These are phyloP conservation scores for Oreochromis mossambicus DNA, from an alignment of 2,797 vertebrate genomes.

Conservation along the genomic window DNA sequence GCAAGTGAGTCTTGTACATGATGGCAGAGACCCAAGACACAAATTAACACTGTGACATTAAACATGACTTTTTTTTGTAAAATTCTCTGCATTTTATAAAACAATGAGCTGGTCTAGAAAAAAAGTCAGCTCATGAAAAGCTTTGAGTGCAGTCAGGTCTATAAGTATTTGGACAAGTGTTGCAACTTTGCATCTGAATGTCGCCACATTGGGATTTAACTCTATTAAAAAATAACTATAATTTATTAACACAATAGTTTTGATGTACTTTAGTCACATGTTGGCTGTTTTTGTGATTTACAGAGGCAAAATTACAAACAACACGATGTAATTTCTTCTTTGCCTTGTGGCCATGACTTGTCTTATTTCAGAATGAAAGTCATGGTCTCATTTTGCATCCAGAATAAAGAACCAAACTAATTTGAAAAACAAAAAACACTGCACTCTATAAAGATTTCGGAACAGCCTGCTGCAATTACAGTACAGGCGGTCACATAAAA, in stretches of 20 bases:
- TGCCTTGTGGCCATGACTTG: neutral
- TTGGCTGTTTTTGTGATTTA: neutral
- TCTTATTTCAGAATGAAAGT: neutral
- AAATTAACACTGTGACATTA: neutral
- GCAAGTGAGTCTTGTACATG: neutral
- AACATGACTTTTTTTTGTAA: neutral
- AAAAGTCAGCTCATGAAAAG: neutral
- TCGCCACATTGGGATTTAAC: neutral
- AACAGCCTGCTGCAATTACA: neutral
- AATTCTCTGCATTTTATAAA: neutral
- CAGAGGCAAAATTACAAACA: neutral
- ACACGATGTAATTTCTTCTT: neutral
- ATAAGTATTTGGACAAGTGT: neutral
- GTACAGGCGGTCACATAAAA: neutral
- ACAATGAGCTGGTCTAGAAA: neutral
- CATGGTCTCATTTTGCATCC: neutral
- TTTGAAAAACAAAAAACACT: accelerated
- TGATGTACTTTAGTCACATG: neutral
- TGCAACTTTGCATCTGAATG: neutral
- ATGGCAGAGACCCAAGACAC: neutral
- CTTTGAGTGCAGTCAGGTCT: neutral
- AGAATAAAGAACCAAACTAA: neutral
- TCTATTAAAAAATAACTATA: neutral
- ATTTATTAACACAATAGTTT: neutral
- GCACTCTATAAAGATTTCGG: neutral